Base-by-base conservation (phyloP, 92 coral and sea anemone genomes). In the Metridium senile region DNA sequence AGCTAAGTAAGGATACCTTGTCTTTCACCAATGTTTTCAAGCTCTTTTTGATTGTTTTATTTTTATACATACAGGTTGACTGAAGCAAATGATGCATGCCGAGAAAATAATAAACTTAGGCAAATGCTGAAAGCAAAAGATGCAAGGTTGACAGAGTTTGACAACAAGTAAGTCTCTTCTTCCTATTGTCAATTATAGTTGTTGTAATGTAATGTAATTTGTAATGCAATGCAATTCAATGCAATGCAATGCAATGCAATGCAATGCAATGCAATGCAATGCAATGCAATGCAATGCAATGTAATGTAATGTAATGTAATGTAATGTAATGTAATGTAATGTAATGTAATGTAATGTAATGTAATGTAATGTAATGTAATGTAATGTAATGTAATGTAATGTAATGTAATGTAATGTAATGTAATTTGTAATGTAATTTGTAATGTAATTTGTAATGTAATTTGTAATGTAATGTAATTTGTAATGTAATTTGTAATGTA, bases 81-180 rank as follows among this genome's bases (percentile, higher is more conserved):
- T 11, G 97, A 91, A 67, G 89, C 93, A 11, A 89, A 94, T 54
- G 98, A 92, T 43, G 82, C 82, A 3, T 78, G 91, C 18, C 90
- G 93, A 11, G 97, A 94, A 73, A 87, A 85, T 54, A 85, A 85
- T 65, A 91, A 86, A 82, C 82, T 91, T 10, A 92, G 79, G 53
- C 97, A 92, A 45, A 82, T 89, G 71, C 77, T 94, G 83, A 94
- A 92, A 89, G 90, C 93, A 3, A 94, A 94, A 75, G 98, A 94
- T 54, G 94, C 91, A 25, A 89, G 94, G 62, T 87, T 94, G 62
- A 86, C 82, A 58, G 88, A 81, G 63, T 59, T 91, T 61, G 98
- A 94, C 71, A 75, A 83, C 72, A 93, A 82, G 98, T 93, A 75
- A 30, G 93, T 46, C n/a, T 33, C 2, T 11, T 43, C 22, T 29